phyloP scores from a whole-genome alignment of 1,140 invertebrate species.

The Nymphalis io region DNA sequence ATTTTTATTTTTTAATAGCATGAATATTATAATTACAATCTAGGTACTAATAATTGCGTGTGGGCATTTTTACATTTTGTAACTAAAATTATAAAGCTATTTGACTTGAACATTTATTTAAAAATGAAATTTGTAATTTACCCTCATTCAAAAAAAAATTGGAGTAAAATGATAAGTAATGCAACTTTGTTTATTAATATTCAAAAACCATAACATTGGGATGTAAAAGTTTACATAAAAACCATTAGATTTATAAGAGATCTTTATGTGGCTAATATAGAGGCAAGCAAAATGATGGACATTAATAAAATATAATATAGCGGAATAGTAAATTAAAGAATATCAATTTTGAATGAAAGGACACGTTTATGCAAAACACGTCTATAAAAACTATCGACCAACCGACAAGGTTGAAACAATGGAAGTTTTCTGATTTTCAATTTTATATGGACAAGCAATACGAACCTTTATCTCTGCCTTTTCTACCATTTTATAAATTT shows the following conservation, averaged over 20 bases:
- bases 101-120: not conserved
- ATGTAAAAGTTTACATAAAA: not conserved
- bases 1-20: no score
- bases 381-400: conserved; percentile 57
- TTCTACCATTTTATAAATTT: conserved; percentile 54
- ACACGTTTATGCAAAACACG: conserved; percentile 39
- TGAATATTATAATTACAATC: not conserved
- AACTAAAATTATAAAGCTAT: no score
- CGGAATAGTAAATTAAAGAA: not conserved
- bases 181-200: not conserved
- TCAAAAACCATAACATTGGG: not conserved
- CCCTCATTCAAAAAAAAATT: not conserved
- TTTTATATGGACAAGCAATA: conserved; percentile 22
- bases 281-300: not conserved
- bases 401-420: conserved; percentile 66
- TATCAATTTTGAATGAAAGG: conserved; percentile 27
- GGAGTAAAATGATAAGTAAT: not conserved
- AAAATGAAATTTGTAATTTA: not conserved
- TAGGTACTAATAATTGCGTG: not conserved
- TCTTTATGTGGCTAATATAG: not conserved
- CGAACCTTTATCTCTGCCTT: conserved; percentile 62
- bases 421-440: conserved; percentile 45
- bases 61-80: not conserved
- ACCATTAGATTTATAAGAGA: not conserved
- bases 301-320: not conserved